Evolutionary conservation across 2,797 vertebrate species (phyloP), one percentile per base, ranked within the genome.

Genomic region (Gymnoscopelus microlampas): DNA sequence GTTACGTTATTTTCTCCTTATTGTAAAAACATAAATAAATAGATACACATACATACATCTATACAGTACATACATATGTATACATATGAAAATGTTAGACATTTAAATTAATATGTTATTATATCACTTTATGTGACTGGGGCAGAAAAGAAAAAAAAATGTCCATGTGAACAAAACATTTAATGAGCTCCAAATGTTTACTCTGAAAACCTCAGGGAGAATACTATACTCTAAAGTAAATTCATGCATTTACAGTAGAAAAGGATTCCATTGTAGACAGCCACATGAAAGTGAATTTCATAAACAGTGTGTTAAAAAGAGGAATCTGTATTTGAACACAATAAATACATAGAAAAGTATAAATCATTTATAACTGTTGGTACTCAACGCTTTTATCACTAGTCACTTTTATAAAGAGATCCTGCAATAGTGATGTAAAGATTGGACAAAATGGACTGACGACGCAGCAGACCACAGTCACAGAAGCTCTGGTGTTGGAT

Each of bases 151-250:
- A 15, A 53, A 66, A 54, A n/a, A 32, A 49, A 48, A 71, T 65
- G 74, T 79, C 50, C 70, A 75, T 73, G 60, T 72, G 66, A 74
- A 59, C 69, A 68, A 29, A 73, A 73, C 54, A 66, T 39, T 70
- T 82, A 83, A 84, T 66, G 74, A 84, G 74, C 72, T 77, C 67
- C 73, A 66, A 78, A 39, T 82, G 83, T 86, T 87, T 82, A 76
- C 74, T 62, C 49, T 77, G 70, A 51, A 83, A 80, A 62, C 75
- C 82, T 64, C 70, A 49, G 53, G 71, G 66, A 60, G 71, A 65
- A 53, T 5, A 63, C 63, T 62, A 32, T 54, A 15, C 49, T 32
- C 68, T 53, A 78, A 85, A 84, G 35, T 79, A 64, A 83, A 87
- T 81, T 76, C 71, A 82, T 66, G 75, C 76, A 61, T 78, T 83